Evolutionary conservation across 2,888 invertebrate genomes (phyloP).

Genomic region (Pycnomerus fuliginosus): DNA sequence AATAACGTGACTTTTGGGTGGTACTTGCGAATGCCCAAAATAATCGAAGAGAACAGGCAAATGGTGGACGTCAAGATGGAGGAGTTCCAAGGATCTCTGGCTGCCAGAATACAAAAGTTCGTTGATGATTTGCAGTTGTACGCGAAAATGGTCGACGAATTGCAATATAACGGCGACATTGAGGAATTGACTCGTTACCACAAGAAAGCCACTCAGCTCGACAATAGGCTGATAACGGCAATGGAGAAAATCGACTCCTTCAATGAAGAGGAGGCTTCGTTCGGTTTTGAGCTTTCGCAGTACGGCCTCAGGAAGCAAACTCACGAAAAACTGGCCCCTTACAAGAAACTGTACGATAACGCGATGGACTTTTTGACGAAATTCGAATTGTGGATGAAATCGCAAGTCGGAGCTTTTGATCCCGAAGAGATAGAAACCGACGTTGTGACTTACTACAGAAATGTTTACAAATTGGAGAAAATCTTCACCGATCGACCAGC

Average conservation of each 20-base stretch:
- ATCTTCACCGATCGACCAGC: slow-evolving; percentile 75
- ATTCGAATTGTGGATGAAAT: slow-evolving; percentile 82
- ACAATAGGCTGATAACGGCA: slow-evolving; percentile 71
- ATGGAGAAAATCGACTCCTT: slow-evolving; percentile 81
- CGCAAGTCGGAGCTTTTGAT: slow-evolving; percentile 77
- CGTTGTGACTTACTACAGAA: slow-evolving; percentile 67
- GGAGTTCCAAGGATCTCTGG: slow-evolving; percentile 83
- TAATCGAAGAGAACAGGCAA: slow-evolving; percentile 79
- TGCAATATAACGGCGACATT: slow-evolving; percentile 85
- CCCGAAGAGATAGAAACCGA: slow-evolving; percentile 88
- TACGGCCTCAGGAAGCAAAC: slow-evolving; percentile 82
- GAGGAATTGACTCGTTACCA: slow-evolving; percentile 81
- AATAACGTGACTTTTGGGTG: slow-evolving; percentile 87
- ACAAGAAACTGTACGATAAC: slow-evolving; percentile 85
- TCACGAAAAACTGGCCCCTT: slow-evolving; percentile 80
- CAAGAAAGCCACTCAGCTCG: slow-evolving; percentile 75
- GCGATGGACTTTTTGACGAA: slow-evolving; percentile 82
- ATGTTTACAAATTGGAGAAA: slow-evolving; percentile 86
- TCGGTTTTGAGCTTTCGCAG: slow-evolving; percentile 83
- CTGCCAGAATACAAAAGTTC: slow-evolving; percentile 78
- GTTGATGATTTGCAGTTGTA: slow-evolving; percentile 78
- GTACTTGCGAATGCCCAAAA: slow-evolving; percentile 77
- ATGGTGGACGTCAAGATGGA: slow-evolving; percentile 79
- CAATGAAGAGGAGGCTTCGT: slow-evolving; percentile 88
- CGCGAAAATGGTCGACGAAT: slow-evolving; percentile 77